Percentiles rank a stretch among this genome's conserved stretches.
Conservation (phyloP, 1,140 invertebrate genomes). For the Drosophila setifemur region DNA sequence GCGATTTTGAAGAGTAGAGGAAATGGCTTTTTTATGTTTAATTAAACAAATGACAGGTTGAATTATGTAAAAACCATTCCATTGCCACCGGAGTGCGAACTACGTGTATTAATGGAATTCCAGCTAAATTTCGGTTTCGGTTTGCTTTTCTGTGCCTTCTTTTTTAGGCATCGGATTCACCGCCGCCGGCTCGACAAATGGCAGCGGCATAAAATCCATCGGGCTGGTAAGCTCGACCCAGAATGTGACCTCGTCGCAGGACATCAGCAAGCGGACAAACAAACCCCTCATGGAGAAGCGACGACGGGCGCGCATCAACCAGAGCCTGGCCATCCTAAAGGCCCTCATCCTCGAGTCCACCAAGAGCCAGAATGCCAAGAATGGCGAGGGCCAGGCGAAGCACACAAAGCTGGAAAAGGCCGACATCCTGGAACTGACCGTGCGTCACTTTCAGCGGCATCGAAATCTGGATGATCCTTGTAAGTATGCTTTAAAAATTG, state of each 20-base stretch:
- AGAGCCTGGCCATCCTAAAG: conserved; percentile 93
- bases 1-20: too few relatives aligned
- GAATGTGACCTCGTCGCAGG: conserved; percentile 80
- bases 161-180: conserved; percentile 72
- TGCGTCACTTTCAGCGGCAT: conserved; percentile 91
- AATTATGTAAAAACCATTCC: neutral
- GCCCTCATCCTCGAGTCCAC: conserved; percentile 88
- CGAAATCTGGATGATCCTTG: conserved; percentile 86
- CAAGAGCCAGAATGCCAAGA: conserved; percentile 83
- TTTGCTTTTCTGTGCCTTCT: neutral
- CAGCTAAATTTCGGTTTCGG: neutral
- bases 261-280: conserved; percentile 86
- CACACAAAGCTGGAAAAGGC: conserved; percentile 95
- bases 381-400: conserved; percentile 86
- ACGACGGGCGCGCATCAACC: conserved; percentile 93
- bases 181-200: conserved; percentile 70
- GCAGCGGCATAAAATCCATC: conserved; percentile 75
- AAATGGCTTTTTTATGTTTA: too few relatives aligned
- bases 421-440: conserved; percentile 95
- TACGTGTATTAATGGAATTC: neutral
- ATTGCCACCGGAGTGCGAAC: too few relatives aligned
- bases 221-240: conserved; percentile 78
- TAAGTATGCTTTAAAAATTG: conserved; percentile 69
- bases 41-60: neutral
- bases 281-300: conserved; percentile 97